phyloP scores from a whole-genome alignment of 2,797 vertebrate genomes.

The Lagorchestes hirsutus region DNA sequence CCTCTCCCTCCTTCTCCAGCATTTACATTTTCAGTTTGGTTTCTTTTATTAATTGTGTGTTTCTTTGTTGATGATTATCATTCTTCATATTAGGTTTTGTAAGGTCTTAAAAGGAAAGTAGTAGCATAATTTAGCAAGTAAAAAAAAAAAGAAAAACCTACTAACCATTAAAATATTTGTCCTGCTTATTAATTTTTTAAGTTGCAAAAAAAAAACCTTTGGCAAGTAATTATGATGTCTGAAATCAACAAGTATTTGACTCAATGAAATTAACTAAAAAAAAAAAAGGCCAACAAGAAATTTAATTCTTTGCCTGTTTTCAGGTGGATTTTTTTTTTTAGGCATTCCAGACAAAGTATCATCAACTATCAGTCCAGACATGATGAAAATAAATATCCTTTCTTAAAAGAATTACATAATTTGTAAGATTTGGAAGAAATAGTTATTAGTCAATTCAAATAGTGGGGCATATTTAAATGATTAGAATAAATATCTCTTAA shows the following conservation, averaged over 20 bases:
- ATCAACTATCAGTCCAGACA: neutral
- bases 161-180: neutral
- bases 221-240: neutral
- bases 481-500: neutral
- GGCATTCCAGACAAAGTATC: neutral
- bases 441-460: neutral
- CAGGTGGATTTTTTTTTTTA: neutral
- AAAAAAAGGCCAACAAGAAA: constrained; percentile 18
- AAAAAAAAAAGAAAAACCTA: neutral
- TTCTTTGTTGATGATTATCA: constrained; percentile 7
- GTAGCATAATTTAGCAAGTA: constrained; percentile 23
- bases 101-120: constrained; percentile 29
- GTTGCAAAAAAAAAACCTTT: neutral
- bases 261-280: neutral
- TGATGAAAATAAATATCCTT: neutral
- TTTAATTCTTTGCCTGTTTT: neutral
- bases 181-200: constrained; percentile 6
- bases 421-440: neutral
- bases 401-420: neutral
- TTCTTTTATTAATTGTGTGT: constrained; percentile 24
- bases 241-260: neutral
- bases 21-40: constrained; percentile 30
- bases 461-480: neutral
- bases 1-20: neutral
- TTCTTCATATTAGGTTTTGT: constrained; percentile 12